Evolutionary conservation across 2,113 vertebrate genomes (phyloP), one percentile per base, ranked within the genome.

Genomic region (Anhinga rufa): DNA sequence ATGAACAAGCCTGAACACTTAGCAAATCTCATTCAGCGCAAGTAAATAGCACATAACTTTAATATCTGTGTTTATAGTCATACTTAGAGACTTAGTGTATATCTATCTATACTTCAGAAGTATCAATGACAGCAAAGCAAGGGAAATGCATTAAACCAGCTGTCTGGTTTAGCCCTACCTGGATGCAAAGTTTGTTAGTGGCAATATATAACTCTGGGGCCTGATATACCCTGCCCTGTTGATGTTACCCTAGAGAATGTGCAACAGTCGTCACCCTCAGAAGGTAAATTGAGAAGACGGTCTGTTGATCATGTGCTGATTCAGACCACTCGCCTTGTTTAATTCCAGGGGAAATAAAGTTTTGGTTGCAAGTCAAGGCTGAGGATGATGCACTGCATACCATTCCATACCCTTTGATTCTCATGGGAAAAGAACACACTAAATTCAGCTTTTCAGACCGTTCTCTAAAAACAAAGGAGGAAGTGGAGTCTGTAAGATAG

Each of bases 201-300:
- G 54, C 64, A 46, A 42, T 0, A 0, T 31, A 4, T 24, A 46
- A 32, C 9, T 57, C 24, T 26, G 19, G 8, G 52, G 9, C 21
- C 57, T 5, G 10, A 20, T 18, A 19, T 26, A 55, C 15, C 44
- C 22, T 84, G 42, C 10, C 13, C 25, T 36, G 26, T 28, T 54
- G 58, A 54, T 65, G 31, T 17, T 26, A 9, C 46, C 13, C 21
- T 48, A n/a, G 20, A 77, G 34, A 40, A 36, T 0, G 0, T 17
- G 31, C 14, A 19, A 31, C 5, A 12, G 13, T 32, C 62, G 19
- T 55, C 25, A 38, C 17, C 14, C 40, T 42, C 48, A 76, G 52
- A 68, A 48, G 15, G 54, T 13, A 42, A 48, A n/a, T 20, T 52
- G 28, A 2, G 6, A 48, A 44, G 70, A n/a, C 0, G 1, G 10